Base-by-base conservation (phyloP, 2,113 vertebrate species). In the Hyaena hyaena region DNA sequence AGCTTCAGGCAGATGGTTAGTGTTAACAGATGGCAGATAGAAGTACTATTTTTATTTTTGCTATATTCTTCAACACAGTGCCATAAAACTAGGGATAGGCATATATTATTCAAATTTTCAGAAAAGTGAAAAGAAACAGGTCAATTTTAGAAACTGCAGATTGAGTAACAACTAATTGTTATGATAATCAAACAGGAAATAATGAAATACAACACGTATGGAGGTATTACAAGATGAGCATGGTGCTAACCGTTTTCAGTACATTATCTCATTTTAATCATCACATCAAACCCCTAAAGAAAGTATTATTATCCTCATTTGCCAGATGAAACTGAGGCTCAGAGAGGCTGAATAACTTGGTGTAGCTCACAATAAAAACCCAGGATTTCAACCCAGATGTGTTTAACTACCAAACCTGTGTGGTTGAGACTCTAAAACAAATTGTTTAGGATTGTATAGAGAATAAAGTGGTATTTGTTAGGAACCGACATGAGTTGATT, bases 1-100 rank as follows among this genome's bases (percentile, higher is more conserved):
- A 45, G 74, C 43, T 76, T 74, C 23, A 79, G 77, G 76, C 82
- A 96, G 93, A 96, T 93, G 94, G 94, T 91, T 82, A 91, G 35
- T 68, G 14, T 87, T 71, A 58, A 65, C 89, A 97, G 89, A 94
- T 69, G 83, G 91, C 31, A 79, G 88, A 53, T 26, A 82, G 73
- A 73, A 88, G 55, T 7, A 9, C 84, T 84, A 86, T 87, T 86
- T 87, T 96, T 74, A 85, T 79, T 85, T 95, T 92, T 89, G 92
- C 24, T 89, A 24, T 77, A 66, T 77, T 89, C 93, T 93, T 91
- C 63, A 23, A 83, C 68, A 35, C 6, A 45, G 50, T 58, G 35
- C 83, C 92, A 2, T 26, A 89, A 89, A 80, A 55, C n/a, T 14
- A 31, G 69, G 65, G 81, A 77, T 61, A 83, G 79, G 33, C 86